Conservation (phyloP, 2,888 invertebrate species). For the Cerceris rybyensis region DNA sequence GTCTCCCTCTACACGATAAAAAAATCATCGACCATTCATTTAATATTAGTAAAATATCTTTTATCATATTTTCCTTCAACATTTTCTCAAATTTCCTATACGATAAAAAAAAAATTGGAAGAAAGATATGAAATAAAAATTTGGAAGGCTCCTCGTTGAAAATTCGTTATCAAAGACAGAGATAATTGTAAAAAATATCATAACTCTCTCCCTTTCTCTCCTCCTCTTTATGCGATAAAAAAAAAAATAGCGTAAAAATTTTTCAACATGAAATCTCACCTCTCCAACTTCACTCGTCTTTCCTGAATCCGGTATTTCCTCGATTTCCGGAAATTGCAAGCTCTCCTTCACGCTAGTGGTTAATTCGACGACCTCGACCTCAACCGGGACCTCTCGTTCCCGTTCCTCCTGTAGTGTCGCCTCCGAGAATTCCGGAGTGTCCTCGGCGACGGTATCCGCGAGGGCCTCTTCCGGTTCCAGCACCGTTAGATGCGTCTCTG, state of each 20-base stretch:
- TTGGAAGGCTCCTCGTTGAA: too few relatives aligned
- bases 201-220: not conserved
- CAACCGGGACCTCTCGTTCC: slow-evolving; percentile 63
- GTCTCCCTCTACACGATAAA: too few relatives aligned
- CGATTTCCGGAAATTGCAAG: slow-evolving; percentile 78
- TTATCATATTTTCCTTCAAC: too few relatives aligned
- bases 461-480: slow-evolving; percentile 49
- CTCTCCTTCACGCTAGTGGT: slow-evolving; percentile 77
- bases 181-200: not conserved
- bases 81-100: too few relatives aligned
- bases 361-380: slow-evolving; percentile 77
- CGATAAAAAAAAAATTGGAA: too few relatives aligned
- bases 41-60: too few relatives aligned
- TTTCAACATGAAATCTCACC: slow-evolving; percentile 53
- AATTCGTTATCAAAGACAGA: too few relatives aligned
- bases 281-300: slow-evolving; percentile 73
- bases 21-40: too few relatives aligned
- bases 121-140: too few relatives aligned
- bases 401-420: slow-evolving; percentile 54
- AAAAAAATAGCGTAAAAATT: not conserved
- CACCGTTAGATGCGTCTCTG: slow-evolving; percentile 51
- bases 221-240: not conserved
- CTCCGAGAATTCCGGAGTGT: slow-evolving; percentile 48
- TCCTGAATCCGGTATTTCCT: slow-evolving; percentile 75
- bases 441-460: slow-evolving; percentile 53